Percentiles rank a stretch among this genome's conserved stretches.
phyloP scores from a whole-genome alignment of 2,113 vertebrate species.

The Poeciliopsis retropinna region DNA sequence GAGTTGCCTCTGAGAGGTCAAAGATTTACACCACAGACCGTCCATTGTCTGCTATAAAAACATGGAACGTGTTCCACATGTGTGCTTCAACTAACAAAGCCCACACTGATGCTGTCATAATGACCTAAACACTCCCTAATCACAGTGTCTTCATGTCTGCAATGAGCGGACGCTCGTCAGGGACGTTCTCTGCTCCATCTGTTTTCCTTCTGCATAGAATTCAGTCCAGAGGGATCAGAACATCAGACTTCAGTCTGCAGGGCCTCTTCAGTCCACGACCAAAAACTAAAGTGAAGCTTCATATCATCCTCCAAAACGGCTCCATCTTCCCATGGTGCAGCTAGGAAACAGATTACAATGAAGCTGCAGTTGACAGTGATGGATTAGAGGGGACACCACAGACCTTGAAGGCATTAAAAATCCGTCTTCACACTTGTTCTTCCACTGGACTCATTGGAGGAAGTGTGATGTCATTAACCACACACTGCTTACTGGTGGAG shows the following conservation, averaged over 20 bases:
- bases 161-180: conserved; percentile 87
- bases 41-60: conserved; percentile 89
- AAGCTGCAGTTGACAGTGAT: conserved; percentile 78
- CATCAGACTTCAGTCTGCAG: conserved; percentile 74
- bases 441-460: conserved; percentile 54
- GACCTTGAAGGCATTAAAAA: conserved; percentile 61
- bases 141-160: conserved; percentile 85
- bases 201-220: conserved; percentile 85
- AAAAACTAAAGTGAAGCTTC: conserved; percentile 81
- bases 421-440: conserved; percentile 61
- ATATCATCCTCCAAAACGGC: conserved; percentile 76
- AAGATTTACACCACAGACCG: conserved; percentile 87
- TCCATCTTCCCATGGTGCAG: conserved; percentile 75
- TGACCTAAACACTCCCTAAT: conserved; percentile 93
- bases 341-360: conserved; percentile 75
- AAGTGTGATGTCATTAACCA: conserved; percentile 63
- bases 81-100: conserved; percentile 84
- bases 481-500: conserved; percentile 47
- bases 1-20: conserved; percentile 84
- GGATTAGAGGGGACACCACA: conserved; percentile 69
- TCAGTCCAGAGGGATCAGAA: conserved; percentile 82
- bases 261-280: conserved; percentile 74
- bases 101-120: conserved; percentile 86
- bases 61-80: conserved; percentile 88
- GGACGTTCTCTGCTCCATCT: conserved; percentile 82